Percentiles rank a stretch among this genome's conserved stretches.
Evolutionary conservation across 2,113 vertebrate genomes (phyloP).

Genomic region (Elachura formosa): DNA sequence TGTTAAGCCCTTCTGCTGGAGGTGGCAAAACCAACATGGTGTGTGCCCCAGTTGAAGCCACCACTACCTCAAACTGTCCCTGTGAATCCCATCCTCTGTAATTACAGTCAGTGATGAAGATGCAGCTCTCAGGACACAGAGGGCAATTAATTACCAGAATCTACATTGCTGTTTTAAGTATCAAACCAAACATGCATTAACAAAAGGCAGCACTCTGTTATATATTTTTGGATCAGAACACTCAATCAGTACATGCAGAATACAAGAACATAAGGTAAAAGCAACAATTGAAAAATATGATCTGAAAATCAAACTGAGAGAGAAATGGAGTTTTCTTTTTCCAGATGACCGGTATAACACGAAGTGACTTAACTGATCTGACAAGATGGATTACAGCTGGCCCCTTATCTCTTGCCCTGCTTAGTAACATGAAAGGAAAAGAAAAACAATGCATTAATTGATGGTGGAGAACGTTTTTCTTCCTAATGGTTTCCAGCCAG

Average conservation of each 20-base stretch:
- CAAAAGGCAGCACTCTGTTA: not conserved
- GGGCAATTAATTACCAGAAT: not conserved
- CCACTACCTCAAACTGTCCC: not conserved
- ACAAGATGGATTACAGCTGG: constrained; percentile 58
- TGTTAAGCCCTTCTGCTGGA: not conserved
- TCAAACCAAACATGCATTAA: not conserved
- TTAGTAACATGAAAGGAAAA: constrained; percentile 58
- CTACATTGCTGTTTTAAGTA: not conserved
- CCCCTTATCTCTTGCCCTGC: constrained; percentile 58
- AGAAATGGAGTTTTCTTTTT: constrained; percentile 22
- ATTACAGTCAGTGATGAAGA: not conserved
- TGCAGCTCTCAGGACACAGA: not conserved
- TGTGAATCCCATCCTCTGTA: not conserved
- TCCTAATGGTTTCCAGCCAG: constrained; percentile 64
- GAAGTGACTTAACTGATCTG: constrained; percentile 56
- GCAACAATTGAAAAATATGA: constrained; percentile 10
- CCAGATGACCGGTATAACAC: not conserved
- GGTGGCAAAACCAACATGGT: fast-evolving
- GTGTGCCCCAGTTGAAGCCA: fast-evolving
- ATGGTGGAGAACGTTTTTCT: constrained; percentile 35
- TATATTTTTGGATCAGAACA: not conserved
- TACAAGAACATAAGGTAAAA: not conserved
- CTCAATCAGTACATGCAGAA: not conserved
- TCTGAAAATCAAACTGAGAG: not conserved
- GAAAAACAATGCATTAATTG: constrained; percentile 65